Percentiles rank a stretch among this genome's conserved stretches.
Conservation (phyloP, 2,113 vertebrate genomes). For the Ascaphus truei region DNA sequence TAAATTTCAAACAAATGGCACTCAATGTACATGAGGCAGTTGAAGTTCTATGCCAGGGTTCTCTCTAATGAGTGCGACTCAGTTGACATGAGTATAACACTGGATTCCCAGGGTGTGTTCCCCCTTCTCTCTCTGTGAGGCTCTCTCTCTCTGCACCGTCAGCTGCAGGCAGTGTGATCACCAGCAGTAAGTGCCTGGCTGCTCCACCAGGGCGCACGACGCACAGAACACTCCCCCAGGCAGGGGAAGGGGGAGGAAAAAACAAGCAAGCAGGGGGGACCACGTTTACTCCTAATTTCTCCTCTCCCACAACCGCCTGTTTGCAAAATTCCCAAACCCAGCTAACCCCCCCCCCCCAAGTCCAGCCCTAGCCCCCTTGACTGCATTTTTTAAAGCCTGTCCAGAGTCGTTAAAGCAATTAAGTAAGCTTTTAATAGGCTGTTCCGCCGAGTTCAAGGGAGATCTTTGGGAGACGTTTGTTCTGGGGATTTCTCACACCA, state of each 20-base stretch:
- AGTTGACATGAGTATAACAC: too few relatives aligned
- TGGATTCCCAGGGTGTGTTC: too few relatives aligned
- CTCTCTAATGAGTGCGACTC: too few relatives aligned
- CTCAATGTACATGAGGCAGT: too few relatives aligned
- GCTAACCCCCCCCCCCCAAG: constrained; percentile 65
- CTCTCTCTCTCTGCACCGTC: too few relatives aligned
- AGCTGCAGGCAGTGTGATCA: too few relatives aligned
- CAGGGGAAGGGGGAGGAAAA: too few relatives aligned
- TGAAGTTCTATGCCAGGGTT: too few relatives aligned
- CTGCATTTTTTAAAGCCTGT: constrained; percentile 89
- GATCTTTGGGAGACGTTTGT: constrained; percentile 92
- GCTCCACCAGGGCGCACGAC: constrained; percentile 3
- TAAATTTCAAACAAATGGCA: too few relatives aligned
- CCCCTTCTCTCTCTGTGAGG: too few relatives aligned
- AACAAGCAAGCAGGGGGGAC: not conserved
- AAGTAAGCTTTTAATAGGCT: constrained; percentile 99
- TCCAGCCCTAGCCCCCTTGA: constrained; percentile 66
- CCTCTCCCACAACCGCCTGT: constrained; percentile 81
- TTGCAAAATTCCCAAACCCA: constrained; percentile 81
- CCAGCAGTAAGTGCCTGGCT: not conserved
- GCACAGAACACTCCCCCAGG: not conserved
- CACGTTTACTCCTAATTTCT: constrained; percentile 66
- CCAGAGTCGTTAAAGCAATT: constrained; percentile 98
- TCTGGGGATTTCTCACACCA: constrained; percentile 96
- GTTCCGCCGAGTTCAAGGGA: constrained; percentile 98